These are phyloP conservation scores for Harlomillsia oculata DNA, from an alignment of 1,140 invertebrate species.

Conservation along the genomic window DNA sequence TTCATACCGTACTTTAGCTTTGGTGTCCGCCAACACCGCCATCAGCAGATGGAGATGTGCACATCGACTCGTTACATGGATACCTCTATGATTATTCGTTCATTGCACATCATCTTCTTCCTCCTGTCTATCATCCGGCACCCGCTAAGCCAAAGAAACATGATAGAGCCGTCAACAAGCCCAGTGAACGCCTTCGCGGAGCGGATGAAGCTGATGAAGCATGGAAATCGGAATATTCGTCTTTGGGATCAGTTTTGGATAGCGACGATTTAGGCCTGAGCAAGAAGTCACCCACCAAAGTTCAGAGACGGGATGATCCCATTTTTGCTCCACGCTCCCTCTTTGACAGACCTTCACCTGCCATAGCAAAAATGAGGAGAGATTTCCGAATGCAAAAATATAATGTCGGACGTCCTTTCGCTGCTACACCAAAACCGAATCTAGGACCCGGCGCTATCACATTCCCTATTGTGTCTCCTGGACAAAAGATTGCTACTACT, in stretches of 20 bases:
- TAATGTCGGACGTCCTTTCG: slow-evolving; percentile 47
- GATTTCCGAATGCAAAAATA: slow-evolving; percentile 67
- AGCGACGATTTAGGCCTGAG: not conserved
- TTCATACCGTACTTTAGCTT: slow-evolving; percentile 58
- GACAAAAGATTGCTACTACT: slow-evolving; percentile 38
- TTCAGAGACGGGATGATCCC: slow-evolving; percentile 60
- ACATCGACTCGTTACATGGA: slow-evolving; percentile 71
- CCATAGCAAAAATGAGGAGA: slow-evolving; percentile 62
- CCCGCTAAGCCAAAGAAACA: slow-evolving; percentile 12
- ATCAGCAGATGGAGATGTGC: slow-evolving; percentile 78
- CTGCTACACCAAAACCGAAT: slow-evolving; percentile 12
- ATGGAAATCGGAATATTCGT: not conserved
- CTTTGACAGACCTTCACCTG: slow-evolving; percentile 74
- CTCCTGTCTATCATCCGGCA: slow-evolving; percentile 58
- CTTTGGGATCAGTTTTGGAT: not conserved
- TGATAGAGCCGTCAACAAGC: not conserved
- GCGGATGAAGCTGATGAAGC: not conserved
- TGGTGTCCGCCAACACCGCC: slow-evolving; percentile 93
- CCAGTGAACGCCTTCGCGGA: not conserved
- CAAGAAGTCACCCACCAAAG: slow-evolving; percentile 43
- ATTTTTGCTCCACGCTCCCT: slow-evolving; percentile 69
- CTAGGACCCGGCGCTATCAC: slow-evolving; percentile 43
- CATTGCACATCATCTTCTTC: slow-evolving; percentile 72
- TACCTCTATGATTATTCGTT: slow-evolving; percentile 74
- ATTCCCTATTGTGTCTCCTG: slow-evolving; percentile 50